A percentile compares a stretch with the other conserved stretches of the same genome.
These are phyloP conservation scores for Amiota minor DNA, from an alignment of 2,888 invertebrate genomes.

Conservation along the genomic window DNA sequence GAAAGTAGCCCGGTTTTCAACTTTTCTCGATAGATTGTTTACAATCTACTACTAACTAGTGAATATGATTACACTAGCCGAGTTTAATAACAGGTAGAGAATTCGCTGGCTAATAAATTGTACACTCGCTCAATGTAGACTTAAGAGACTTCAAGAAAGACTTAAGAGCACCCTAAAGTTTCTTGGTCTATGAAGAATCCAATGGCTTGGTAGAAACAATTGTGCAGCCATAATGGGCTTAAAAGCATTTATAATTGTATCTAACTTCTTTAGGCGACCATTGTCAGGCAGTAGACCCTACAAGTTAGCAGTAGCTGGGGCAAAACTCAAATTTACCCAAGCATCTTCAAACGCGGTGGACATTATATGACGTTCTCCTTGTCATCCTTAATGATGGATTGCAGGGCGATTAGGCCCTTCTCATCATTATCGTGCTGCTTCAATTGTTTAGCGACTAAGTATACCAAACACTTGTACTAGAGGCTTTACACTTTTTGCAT, in stretches of 20 bases:
- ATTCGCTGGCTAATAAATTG: too few species aligned
- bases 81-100: too few species aligned
- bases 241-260: slow-evolving; percentile 87
- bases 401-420: slow-evolving; percentile 87
- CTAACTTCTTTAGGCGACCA: slow-evolving; percentile 87
- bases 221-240: slow-evolving; percentile 95
- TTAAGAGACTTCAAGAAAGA: too few species aligned
- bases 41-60: too few species aligned
- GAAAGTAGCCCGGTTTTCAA: too few species aligned
- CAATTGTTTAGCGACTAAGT: slow-evolving; percentile 93
- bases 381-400: slow-evolving; percentile 83
- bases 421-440: slow-evolving; percentile 92
- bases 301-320: slow-evolving; percentile 85
- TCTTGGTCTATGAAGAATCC: slow-evolving; percentile 84
- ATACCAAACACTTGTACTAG: slow-evolving; percentile 95
- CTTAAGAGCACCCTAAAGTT: slow-evolving; percentile 87
- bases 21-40: too few species aligned
- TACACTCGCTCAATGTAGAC: too few species aligned
- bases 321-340: slow-evolving; percentile 76
- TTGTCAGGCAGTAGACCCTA: slow-evolving; percentile 91
- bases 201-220: slow-evolving; percentile 92
- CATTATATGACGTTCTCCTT: slow-evolving; percentile 81
- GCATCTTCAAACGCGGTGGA: slow-evolving; percentile 82
- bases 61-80: too few species aligned
- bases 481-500: slow-evolving; percentile 80